Evolutionary conservation across 2,113 vertebrate species (phyloP).

Genomic region (Semnopithecus entellus): DNA sequence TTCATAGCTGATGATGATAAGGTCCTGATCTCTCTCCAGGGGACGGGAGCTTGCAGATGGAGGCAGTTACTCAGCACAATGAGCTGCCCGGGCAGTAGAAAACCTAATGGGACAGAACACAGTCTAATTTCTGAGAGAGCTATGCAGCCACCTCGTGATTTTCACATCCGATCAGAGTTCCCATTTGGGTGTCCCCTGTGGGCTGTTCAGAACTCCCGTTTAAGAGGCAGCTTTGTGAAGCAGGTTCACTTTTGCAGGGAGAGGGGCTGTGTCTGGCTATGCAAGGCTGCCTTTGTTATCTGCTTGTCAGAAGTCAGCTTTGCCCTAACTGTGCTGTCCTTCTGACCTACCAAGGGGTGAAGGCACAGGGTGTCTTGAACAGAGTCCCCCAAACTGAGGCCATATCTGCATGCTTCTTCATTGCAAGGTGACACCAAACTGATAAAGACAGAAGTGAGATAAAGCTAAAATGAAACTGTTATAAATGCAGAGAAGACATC

Average conservation of each 20-base stretch:
- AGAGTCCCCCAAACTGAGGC: neutral
- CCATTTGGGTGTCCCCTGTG: neutral
- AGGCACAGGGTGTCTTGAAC: rapidly evolving
- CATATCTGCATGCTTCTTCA: neutral
- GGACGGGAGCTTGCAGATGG: neutral
- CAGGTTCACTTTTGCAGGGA: rapidly evolving
- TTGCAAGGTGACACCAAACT: neutral
- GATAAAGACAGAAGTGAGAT: neutral
- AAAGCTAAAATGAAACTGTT: neutral
- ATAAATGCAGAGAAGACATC: neutral
- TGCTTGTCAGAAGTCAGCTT: rapidly evolving
- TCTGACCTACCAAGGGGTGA: neutral
- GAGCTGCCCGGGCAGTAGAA: neutral
- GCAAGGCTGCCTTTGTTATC: no score
- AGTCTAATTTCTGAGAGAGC: neutral
- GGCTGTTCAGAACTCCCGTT: neutral
- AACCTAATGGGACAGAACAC: constrained; percentile 35
- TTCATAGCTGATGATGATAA: rapidly evolving
- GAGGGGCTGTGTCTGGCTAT: rapidly evolving
- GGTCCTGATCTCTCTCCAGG: neutral
- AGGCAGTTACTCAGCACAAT: neutral
- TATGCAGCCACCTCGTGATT: neutral
- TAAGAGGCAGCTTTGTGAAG: neutral
- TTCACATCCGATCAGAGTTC: neutral
- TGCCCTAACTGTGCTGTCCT: no score